Evolutionary conservation across 2,888 invertebrate genomes (phyloP), one percentile per base, ranked within the genome.

Genomic region (Drosophila neonasuta): DNA sequence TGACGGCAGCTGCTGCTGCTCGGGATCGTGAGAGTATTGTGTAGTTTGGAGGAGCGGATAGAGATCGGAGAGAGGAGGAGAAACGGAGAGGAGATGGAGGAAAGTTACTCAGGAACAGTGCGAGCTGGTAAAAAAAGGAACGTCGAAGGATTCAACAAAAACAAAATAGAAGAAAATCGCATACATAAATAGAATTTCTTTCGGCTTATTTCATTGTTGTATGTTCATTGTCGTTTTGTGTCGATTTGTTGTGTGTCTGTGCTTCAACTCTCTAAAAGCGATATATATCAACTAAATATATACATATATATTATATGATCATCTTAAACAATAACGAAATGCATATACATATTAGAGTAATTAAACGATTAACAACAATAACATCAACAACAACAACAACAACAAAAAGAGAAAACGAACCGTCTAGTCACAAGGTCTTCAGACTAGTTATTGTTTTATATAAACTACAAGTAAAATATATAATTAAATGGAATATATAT

Each of bases 11-110:
- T 42, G 69, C 90, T 34, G 71, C 76, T 30, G 63, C 58, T n/a
- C 70, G 89, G 58, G 91, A 91, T 86, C 88, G 90, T 36, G 91
- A 91, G 80, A 91, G 91, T 84, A 91, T 91, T 88, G 91, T 91
- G 69, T 91, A 87, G 72, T n/a, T 32, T 10, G 44, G 20, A 15
- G 5, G 30, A 51, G 58, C 29, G 1, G 34, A 41, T 30, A 45
- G 44, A 20, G 32, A 17, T 11, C n/a, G 36, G 45, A 15, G 13
- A 29, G 42, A 32, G 41, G 24, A 56, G 49, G 49, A 48, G 24
- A 20, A 20, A 20, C 20, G 4, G 20, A 20, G 20, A 20, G 20
- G 20, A 20, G 20, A 20, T 20, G 20, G 20, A 3, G 71, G 63
- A 77, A 78, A 70, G 82, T 74, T 79, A 86, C 87, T 84, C 83